phyloP scores from a whole-genome alignment of 2,888 invertebrate genomes.

The Diachrysia chrysitis region DNA sequence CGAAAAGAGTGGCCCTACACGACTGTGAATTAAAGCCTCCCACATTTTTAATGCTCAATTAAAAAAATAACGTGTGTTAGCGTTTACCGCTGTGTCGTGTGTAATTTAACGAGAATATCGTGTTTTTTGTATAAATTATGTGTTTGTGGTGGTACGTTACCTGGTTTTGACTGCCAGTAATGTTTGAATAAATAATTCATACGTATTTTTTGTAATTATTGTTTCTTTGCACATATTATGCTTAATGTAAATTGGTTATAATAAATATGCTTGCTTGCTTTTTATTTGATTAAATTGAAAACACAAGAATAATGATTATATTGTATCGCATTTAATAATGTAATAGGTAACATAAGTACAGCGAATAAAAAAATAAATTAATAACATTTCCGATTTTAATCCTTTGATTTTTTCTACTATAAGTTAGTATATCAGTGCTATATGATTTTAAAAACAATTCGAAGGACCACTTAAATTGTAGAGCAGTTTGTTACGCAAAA shows the following conservation, averaged over 20 bases:
- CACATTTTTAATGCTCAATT: conserved; percentile 50
- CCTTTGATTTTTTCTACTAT: too few relatives aligned
- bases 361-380: too few relatives aligned
- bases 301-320: too few relatives aligned
- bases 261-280: too few relatives aligned
- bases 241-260: not conserved
- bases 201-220: not conserved
- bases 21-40: conserved; percentile 55
- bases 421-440: not conserved
- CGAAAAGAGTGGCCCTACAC: conserved; percentile 59
- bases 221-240: not conserved
- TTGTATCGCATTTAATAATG: too few relatives aligned
- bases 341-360: too few relatives aligned
- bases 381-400: too few relatives aligned
- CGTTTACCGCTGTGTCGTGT: conserved; percentile 13
- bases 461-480: too few relatives aligned
- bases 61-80: conserved; percentile 13
- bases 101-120: not conserved
- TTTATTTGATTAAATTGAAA: too few relatives aligned
- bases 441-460: too few relatives aligned
- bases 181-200: not conserved
- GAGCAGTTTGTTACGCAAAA: not conserved
- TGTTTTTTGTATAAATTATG: not conserved
- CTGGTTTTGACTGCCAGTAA: not conserved
- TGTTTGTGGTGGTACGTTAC: not conserved